These are phyloP conservation scores for Scaeva pyrastri DNA, from an alignment of 2,888 invertebrate species.

Conservation along the genomic window DNA sequence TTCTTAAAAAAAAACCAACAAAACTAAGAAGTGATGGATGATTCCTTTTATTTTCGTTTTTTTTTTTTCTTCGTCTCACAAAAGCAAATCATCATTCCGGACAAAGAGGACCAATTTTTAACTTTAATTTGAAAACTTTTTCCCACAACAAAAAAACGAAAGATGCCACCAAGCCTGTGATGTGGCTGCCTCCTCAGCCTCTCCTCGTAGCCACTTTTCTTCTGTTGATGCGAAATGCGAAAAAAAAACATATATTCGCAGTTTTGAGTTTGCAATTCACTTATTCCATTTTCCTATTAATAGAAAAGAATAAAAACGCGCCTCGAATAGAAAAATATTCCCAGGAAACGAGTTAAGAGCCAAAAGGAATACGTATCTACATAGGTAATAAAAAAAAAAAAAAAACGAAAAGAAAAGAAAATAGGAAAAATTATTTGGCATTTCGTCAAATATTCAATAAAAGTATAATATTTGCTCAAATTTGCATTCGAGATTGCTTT, in stretches of 20 bases:
- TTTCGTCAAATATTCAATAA: conserved; percentile 69
- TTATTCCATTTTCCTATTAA: conserved; percentile 47
- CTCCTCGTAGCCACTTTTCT: not conserved
- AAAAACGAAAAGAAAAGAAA: not conserved
- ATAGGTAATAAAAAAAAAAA: too few relatives aligned
- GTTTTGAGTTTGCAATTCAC: conserved; percentile 34
- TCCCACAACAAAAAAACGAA: not conserved
- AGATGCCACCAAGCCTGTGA: not conserved
- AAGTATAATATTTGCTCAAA: conserved; percentile 65
- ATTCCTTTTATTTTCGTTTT: not conserved
- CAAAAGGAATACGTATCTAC: not conserved
- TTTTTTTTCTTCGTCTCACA: not conserved
- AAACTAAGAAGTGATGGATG: not conserved
- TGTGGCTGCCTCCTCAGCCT: not conserved
- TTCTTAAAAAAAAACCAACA: not conserved
- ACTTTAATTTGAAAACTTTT: conserved; percentile 57
- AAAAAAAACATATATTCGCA: not conserved
- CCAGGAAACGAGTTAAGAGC: conserved; percentile 1
- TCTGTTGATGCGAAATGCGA: not conserved
- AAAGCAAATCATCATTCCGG: conserved; percentile 27
- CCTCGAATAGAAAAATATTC: not conserved
- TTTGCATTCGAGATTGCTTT: conserved; percentile 71
- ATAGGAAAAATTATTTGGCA: conserved; percentile 54
- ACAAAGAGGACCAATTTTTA: conserved; percentile 46
- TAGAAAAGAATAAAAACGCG: conserved; percentile 6